A percentile compares a stretch with the other conserved stretches of the same genome.
These are phyloP conservation scores for Astreopora myriophthalma DNA, from an alignment of 64 coral and sea anemone genomes.

Conservation along the genomic window DNA sequence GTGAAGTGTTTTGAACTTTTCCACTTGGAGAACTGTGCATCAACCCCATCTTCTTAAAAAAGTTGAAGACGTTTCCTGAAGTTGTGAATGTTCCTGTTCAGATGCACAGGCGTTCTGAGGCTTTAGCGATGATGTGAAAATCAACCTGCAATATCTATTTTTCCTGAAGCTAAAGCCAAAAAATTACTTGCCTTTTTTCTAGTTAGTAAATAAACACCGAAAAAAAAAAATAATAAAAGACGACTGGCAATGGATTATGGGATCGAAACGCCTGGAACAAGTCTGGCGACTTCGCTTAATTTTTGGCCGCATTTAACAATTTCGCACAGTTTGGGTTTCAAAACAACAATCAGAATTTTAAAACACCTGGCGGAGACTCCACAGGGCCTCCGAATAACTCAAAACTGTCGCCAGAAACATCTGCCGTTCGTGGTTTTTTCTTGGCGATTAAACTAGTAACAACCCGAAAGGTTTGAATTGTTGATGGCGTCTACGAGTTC, in stretches of 20 bases:
- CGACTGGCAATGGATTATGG: constrained; percentile 35
- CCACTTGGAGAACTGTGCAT: background rate
- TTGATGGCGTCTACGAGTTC: constrained; percentile 57
- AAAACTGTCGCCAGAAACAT: background rate
- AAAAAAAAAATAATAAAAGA: background rate
- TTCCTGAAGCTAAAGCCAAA: too few species aligned
- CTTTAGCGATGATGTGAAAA: too few species aligned
- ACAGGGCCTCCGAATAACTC: background rate
- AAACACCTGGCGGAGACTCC: background rate
- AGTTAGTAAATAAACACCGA: too few species aligned
- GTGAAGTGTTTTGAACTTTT: background rate
- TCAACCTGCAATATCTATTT: too few species aligned
- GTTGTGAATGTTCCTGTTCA: background rate
- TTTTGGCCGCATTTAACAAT: too few species aligned
- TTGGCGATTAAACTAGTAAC: background rate
- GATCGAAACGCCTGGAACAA: constrained; percentile 6
- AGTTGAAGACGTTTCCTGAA: background rate
- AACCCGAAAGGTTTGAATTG: background rate
- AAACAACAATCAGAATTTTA: background rate
- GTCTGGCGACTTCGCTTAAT: constrained; percentile 17
- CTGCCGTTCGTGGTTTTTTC: background rate
- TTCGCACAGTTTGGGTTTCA: too few species aligned
- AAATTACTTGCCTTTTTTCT: too few species aligned
- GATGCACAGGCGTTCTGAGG: too few species aligned
- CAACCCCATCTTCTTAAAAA: background rate